phyloP scores from a whole-genome alignment of 2,888 invertebrate species.

The Thyatira batis region DNA sequence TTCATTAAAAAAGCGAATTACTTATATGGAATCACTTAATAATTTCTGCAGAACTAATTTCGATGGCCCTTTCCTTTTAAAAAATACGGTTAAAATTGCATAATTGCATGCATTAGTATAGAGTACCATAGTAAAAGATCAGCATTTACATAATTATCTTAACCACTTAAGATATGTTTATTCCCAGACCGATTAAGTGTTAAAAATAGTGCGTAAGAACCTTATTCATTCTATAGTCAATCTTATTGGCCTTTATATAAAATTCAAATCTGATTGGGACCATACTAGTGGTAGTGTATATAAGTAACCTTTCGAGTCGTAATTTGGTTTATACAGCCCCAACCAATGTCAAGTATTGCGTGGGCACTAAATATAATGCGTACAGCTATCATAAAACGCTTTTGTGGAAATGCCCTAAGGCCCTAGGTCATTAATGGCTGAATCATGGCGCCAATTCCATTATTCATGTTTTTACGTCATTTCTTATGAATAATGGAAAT shows the following conservation, averaged over 20 bases:
- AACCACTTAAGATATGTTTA: neutral
- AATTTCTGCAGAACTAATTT: no score
- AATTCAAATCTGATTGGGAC: neutral
- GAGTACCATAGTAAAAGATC: neutral
- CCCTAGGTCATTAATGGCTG: slow-evolving; percentile 47
- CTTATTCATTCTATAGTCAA: neutral
- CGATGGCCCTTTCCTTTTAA: no score
- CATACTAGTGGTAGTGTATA: neutral
- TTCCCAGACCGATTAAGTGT: neutral
- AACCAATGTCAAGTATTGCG: slow-evolving; percentile 41
- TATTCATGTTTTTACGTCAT: slow-evolving; percentile 49
- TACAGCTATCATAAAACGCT: slow-evolving; percentile 18
- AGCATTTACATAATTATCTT: neutral
- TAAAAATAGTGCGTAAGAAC: neutral
- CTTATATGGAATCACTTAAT: no score
- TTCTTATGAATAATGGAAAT: slow-evolving; percentile 48
- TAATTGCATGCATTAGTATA: neutral
- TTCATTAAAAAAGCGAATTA: no score
- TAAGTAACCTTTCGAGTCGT: neutral
- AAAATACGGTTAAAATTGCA: neutral
- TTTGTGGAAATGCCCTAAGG: slow-evolving; percentile 45
- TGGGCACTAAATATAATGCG: slow-evolving; percentile 22
- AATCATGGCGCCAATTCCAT: slow-evolving; percentile 44
- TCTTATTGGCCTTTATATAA: neutral
- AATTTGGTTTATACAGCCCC: slow-evolving; percentile 6